Percentiles rank a stretch among this genome's conserved stretches.
Conservation (phyloP, 1,140 invertebrate species). For the Cecropterus lyciades region DNA sequence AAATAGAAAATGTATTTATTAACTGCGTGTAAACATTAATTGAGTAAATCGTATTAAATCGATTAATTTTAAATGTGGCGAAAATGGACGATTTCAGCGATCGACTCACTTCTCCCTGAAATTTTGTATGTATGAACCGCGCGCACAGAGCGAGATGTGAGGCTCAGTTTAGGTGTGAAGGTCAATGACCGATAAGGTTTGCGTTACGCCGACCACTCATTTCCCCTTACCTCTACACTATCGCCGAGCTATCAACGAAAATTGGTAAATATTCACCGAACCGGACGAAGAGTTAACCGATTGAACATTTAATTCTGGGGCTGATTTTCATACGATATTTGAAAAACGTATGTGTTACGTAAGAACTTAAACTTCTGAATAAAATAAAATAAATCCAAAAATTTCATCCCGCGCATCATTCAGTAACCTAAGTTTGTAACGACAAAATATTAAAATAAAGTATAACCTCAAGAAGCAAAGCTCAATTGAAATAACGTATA, state of each 20-base stretch:
- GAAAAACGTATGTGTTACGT: too few species aligned
- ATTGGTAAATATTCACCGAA: constrained; percentile 41
- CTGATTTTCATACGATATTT: background rate
- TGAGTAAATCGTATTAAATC: background rate
- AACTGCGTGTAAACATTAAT: background rate
- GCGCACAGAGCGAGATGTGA: constrained; percentile 67
- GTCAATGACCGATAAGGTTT: constrained; percentile 80
- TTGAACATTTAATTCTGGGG: background rate
- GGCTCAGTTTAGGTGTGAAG: constrained; percentile 80
- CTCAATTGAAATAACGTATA: too few species aligned
- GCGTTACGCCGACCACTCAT: constrained; percentile 61
- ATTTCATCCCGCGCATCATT: too few species aligned
- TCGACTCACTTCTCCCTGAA: constrained; percentile 45
- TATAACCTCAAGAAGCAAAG: too few species aligned
- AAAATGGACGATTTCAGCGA: constrained; percentile 25
- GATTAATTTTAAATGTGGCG: background rate
- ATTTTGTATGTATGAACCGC: constrained; percentile 60
- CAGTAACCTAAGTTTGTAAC: too few species aligned
- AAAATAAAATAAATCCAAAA: too few species aligned
- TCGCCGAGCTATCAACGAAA: constrained; percentile 51
- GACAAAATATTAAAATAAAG: too few species aligned
- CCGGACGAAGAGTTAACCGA: constrained; percentile 1
- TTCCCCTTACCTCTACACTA: constrained; percentile 54
- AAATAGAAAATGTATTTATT: background rate
- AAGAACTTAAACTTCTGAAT: too few species aligned